Base-by-base conservation (phyloP, 1,140 invertebrate species). In the Amyelois transitella region DNA sequence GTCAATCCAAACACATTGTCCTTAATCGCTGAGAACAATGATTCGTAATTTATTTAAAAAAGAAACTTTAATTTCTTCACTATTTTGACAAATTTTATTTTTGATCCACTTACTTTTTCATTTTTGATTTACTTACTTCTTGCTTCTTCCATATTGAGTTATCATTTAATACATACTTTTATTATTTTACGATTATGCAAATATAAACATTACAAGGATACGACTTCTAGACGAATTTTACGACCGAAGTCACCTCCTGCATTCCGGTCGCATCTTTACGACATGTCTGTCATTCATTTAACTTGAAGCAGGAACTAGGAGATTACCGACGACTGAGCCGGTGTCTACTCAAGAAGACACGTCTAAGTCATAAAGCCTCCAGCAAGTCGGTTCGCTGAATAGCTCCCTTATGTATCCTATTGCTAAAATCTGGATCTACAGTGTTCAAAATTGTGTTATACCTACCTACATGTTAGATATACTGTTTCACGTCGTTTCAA, bases 371-470 rank as follows among this genome's bases (percentile, higher is more conserved):
- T 70, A 70, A 62, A 66, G 54, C 57, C 49, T 48, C 20, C 18
- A 50, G 55, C 58, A 66, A 60, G 51, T 62, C 57, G 52, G 58
- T 58, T 56, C 48, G 44, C 53, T 58, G 21, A 67, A 67, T 59
- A 48, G 64, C 56, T 64, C 62, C 65, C 68, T 17, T 56, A 62
- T 54, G 64, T 57, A 61, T 66, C 61, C 47, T 55, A 52, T 59
- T 56, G 18, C 18, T 48, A 48, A 45, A 38, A 14, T 14, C 32
- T 14, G 32, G 1, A 4, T 38, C n/a, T 2, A 12, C 17, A 38
- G 12, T 38, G 10, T 14, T 38, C 12, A 2, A 12, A 14, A 12
- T 38, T 38, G n/a, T 38, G 17, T 12, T 38, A 38, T 1, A 38
- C 32, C n/a, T n/a, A n/a, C n/a, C n/a, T n/a, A n/a, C n/a, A n/a